Conservation (phyloP, 2,113 vertebrate genomes). For the Ammodytes marinus region DNA sequence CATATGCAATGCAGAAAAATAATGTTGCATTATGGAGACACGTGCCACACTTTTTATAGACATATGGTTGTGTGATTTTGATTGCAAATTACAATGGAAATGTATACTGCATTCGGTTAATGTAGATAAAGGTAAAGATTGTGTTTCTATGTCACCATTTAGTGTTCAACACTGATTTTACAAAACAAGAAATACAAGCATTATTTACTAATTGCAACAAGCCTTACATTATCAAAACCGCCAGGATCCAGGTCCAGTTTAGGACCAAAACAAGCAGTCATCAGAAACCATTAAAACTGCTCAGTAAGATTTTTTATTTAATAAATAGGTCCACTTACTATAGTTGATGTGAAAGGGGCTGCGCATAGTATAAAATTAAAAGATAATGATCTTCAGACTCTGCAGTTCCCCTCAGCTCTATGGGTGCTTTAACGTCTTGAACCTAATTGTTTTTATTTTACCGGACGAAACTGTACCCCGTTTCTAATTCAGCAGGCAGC, state of each 20-base stretch:
- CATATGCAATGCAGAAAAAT: constrained; percentile 6
- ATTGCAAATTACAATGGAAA: not conserved
- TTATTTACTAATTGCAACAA: not conserved
- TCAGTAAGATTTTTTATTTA: not conserved
- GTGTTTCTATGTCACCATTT: not conserved
- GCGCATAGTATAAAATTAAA: not conserved
- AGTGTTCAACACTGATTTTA: not conserved
- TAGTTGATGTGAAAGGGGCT: not conserved
- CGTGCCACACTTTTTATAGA: not conserved
- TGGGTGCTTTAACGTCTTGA: not conserved
- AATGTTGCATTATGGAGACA: not conserved
- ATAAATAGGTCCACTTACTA: not conserved
- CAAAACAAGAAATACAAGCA: not conserved
- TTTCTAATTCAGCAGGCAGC: not conserved
- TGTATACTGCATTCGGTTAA: not conserved
- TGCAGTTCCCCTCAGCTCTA: not conserved
- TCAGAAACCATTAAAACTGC: not conserved
- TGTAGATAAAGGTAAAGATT: not conserved
- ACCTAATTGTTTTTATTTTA: not conserved
- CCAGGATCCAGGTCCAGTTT: too few species aligned
- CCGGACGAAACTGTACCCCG: too few species aligned
- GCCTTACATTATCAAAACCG: not conserved
- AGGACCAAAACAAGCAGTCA: not conserved
- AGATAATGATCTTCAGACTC: not conserved
- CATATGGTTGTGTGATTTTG: not conserved